These are phyloP conservation scores for Mastigias papua DNA, from an alignment of 30 jellyfish, hydroid and myxozoan species.

Conservation along the genomic window DNA sequence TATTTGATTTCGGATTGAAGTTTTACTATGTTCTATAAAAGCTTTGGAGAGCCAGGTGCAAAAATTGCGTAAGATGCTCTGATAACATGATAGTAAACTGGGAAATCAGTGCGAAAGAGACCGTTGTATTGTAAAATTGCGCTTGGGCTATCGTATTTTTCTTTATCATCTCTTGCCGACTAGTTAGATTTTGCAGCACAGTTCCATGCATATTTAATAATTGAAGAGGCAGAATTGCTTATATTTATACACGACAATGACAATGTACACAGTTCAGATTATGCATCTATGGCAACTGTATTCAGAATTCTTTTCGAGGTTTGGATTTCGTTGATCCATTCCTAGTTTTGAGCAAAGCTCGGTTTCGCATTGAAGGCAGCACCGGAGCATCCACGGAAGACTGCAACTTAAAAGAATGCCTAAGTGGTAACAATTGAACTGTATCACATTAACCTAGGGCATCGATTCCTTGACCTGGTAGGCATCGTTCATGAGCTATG, in stretches of 20 bases:
- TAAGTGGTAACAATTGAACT: too few species aligned
- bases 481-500: too few species aligned
- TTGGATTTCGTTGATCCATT: too few species aligned
- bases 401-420: too few species aligned
- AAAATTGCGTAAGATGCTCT: background rate
- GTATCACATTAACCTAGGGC: too few species aligned
- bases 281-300: background rate
- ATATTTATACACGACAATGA: background rate
- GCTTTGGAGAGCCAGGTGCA: background rate
- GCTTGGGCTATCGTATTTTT: background rate
- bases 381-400: too few species aligned
- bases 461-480: too few species aligned
- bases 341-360: too few species aligned
- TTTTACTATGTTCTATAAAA: background rate
- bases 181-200: background rate
- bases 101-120: background rate
- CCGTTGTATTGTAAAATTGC: background rate
- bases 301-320: too few species aligned
- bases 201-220: background rate
- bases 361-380: too few species aligned
- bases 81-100: slow-evolving; percentile 3
- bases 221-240: background rate
- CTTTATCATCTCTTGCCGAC: slow-evolving; percentile 17
- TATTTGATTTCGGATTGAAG: background rate
- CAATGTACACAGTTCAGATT: background rate